Evolutionary conservation across 2,888 invertebrate species (phyloP), one percentile per base, ranked within the genome.

Genomic region (Monoplex corrugatus): DNA sequence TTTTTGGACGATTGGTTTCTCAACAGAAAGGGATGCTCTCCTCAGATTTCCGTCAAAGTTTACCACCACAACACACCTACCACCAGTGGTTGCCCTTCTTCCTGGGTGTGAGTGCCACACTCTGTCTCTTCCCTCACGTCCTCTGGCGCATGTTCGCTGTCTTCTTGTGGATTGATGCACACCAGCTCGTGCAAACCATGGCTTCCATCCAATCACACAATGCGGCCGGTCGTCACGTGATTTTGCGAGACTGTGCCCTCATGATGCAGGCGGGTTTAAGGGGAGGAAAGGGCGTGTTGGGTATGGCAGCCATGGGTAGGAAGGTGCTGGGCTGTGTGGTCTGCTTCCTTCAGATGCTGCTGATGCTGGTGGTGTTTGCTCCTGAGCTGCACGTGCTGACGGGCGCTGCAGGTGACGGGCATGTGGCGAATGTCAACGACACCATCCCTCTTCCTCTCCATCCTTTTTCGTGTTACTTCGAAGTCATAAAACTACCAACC

Each of bases 61-160:
- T n/a, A n/a, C n/a, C n/a, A n/a, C n/a, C n/a, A 23, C 40, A 2
- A n/a, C n/a, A n/a, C 85, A 85, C 85, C 57, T 63, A 57, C 85
- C 86, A 86, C 68, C 86, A 86, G 86, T 86, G 86, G 86, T 40
- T 86, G 19, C 86, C 86, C n/a, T 68, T 86, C 43, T 38, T 44
- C 35, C 86, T 86, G 68, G 78, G 78, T 28, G 40, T 50, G n/a
- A 13, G 16, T 16, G 40, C 68, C 32, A 19, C 44, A 23, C 57
- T 85, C n/a, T 85, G 86, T 23, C 68, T 86, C 43, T n/a, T 86
- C 38, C 86, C 86, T 23, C 68, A 86, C 86, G 28, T 86, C 68
- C 10, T 50, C 86, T 86, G 84, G 84, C 35, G 57, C 84, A 57
- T 85, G 84, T n/a, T 85, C 84, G 16, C 57, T 38, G 23, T 19